Evolutionary conservation across 2,113 vertebrate genomes (phyloP).

Genomic region (Callipepla squamata): DNA sequence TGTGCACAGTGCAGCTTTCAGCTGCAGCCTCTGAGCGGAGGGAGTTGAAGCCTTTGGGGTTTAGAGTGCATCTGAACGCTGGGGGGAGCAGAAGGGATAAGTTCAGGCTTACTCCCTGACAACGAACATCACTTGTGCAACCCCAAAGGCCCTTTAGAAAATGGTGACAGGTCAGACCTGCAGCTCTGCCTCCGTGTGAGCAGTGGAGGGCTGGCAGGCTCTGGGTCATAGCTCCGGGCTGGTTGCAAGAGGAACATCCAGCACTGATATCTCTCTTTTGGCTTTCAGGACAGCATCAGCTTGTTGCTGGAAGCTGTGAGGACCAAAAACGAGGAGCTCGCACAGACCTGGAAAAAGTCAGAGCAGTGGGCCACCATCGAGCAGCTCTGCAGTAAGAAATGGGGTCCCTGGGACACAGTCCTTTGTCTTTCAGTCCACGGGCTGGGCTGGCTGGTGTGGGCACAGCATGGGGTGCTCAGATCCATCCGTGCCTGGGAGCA

Average conservation of each 20-base stretch:
- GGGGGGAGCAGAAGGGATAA: background rate
- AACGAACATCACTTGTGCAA: fast-evolving
- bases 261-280: background rate
- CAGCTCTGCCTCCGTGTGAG: background rate
- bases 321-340: constrained; percentile 92
- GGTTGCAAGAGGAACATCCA: fast-evolving
- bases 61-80: background rate
- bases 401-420: background rate
- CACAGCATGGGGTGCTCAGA: background rate
- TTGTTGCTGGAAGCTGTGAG: constrained; percentile 93
- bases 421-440: background rate
- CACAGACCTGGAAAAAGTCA: constrained; percentile 96
- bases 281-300: constrained; percentile 93
- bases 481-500: no score
- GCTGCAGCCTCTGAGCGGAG: background rate
- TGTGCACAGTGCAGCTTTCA: fast-evolving
- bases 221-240: background rate
- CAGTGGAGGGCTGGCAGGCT: background rate
- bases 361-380: constrained; percentile 99
- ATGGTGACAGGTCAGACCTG: background rate
- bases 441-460: background rate
- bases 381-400: constrained; percentile 94
- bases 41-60: background rate
- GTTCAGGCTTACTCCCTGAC: no score
- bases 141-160: background rate